Base-by-base conservation (phyloP, 2,797 vertebrate genomes). In the Chelidonichthys spinosus region DNA sequence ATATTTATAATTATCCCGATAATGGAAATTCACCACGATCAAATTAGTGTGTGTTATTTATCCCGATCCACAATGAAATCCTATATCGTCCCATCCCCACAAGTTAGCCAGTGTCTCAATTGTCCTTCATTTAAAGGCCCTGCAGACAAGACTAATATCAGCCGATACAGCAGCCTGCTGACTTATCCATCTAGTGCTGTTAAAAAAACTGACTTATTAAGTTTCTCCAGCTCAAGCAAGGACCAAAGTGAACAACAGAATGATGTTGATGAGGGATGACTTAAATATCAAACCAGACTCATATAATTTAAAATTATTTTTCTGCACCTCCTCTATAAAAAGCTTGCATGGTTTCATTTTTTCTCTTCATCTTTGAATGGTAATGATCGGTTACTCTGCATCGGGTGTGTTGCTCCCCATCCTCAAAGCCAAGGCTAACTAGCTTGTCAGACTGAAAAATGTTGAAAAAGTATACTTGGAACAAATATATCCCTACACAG, bases 271-370 rank as follows among this genome's bases (percentile, higher is more conserved):
- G 67, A 58, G 58, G 42, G 43, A 87, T 78, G 83, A 88, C 67
- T 83, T 52, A 75, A 59, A 74, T 72, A 76, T 85, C 74, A 90
- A 79, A 81, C 67, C 11, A 3, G 58, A 37, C 76, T 71, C 72
- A 33, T 55, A 71, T 68, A 65, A 72, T 63, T 76, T 82, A 72
- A 79, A 78, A 59, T n/a, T 66, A 64, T 54, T 25, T 69, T 81
- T 76, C 85, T 75, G 55, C 63, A 84, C 42, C 53, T 76, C 42
- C 17, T 72, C 74, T 67, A 72, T 72, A 81, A 84, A 85, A 69
- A 86, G 25, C 43, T 75, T 66, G 79, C 72, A 76, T 78, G 67
- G 54, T 76, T 72, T 15, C 50, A 33, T 82, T 87, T 63, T 53
- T 69, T 66, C 56, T 15, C 60, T 62, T n/a, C n/a, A n/a, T n/a